A percentile compares a stretch with the other conserved stretches of the same genome.
Evolutionary conservation across 2,888 invertebrate species (phyloP).

Genomic region (Odiellus spinosus): DNA sequence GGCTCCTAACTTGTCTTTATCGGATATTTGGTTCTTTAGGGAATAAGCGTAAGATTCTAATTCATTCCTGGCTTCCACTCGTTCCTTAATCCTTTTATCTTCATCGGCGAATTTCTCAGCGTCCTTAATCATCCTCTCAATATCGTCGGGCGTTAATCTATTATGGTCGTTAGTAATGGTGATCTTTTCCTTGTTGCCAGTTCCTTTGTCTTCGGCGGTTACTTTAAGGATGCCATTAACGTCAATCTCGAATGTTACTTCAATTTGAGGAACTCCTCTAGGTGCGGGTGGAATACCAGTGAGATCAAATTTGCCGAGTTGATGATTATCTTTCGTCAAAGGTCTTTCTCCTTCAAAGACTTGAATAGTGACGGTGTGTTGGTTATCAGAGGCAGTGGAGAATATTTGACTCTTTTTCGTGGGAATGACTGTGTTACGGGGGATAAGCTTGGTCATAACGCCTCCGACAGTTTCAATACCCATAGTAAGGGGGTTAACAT

Average conservation of each 20-base stretch:
- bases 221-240: conserved; percentile 74
- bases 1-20: conserved; percentile 91
- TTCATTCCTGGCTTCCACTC: conserved; percentile 90
- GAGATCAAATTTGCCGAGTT: conserved; percentile 93
- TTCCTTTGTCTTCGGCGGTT: conserved; percentile 97
- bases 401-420: conserved; percentile 99
- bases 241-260: conserved; percentile 86
- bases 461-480: conserved; percentile 99
- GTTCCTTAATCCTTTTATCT: conserved; percentile 89
- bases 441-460: conserved; percentile 97
- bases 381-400: conserved; percentile 97
- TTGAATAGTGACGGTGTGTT: conserved; percentile 96
- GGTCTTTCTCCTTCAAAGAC: conserved; percentile 98
- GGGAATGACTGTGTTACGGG: conserved; percentile 94
- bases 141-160: conserved; percentile 90
- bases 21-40: conserved; percentile 85
- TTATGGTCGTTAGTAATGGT: conserved; percentile 98
- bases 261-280: conserved; percentile 81
- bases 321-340: conserved; percentile 99
- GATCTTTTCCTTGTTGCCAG: conserved; percentile 95
- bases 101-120: conserved; percentile 98
- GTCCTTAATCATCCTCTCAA: conserved; percentile 97
- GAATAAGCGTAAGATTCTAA: conserved; percentile 94
- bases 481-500: conserved; percentile 96
- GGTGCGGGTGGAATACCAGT: conserved; percentile 93